Base-by-base conservation (phyloP, 2,113 vertebrate species). In the Psettodes erumei region DNA sequence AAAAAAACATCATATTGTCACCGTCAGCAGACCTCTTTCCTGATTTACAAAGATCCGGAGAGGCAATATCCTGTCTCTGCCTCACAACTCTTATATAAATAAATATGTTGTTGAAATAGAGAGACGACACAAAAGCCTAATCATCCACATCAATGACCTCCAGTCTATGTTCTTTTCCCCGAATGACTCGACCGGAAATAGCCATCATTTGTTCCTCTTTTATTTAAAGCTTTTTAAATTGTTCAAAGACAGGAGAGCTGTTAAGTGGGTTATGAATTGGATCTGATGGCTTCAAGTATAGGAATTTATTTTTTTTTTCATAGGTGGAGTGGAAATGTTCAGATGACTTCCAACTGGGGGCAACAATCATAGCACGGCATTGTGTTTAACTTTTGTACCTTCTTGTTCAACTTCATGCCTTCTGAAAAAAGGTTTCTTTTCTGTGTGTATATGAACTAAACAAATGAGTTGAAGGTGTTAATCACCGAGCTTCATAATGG, bases 11-110 rank as follows among this genome's bases (percentile, higher is more conserved):
- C 48, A 40, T 61, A 48, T 43, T 67, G 37, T 43, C 5, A 21
- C 38, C 75, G 54, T 62, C 61, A 61, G 55, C n/a, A n/a, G 2
- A 40, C 27, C 10, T 21, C 1, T 37, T 43, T 51, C 51, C 30
- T 59, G 16, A 38, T 69, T 58, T 40, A 30, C 8, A 15, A 62
- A 69, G 65, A 84, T 38, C 47, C 45, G 32, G 42, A 30, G 61
- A 73, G 51, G 51, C 73, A 23, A 64, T 54, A 58, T 63, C 50
- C 30, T 72, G 38, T 68, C 23, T 16, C 0, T 47, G 54, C 43
- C 66, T 54, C 45, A 55, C n/a, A 38, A 35, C n/a, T 60, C 32
- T 61, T 67, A 63, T 35, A 80, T 62, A 56, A 68, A 63, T 60
- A 62, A 42, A 62, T n/a, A 55, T 47, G 23, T 21, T 30, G 21